Evolutionary conservation across 2,113 vertebrate species (phyloP).

Genomic region (Cyanistes caeruleus): DNA sequence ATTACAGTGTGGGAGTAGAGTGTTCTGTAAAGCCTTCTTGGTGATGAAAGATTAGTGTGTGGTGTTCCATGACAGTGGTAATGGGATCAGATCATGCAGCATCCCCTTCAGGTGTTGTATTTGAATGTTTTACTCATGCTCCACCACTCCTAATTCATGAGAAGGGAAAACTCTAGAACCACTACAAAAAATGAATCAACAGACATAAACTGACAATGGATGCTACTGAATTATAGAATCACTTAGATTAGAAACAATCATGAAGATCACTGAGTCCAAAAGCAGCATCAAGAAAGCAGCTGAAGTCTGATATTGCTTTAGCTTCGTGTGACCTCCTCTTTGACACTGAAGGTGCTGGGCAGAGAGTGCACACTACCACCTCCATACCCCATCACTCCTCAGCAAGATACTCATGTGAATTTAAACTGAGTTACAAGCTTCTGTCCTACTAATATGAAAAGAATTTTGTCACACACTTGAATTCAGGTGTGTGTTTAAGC

Average conservation of each 20-base stretch:
- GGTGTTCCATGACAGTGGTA: accelerated
- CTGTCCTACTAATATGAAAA: neutral
- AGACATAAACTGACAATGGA: neutral
- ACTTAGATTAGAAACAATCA: neutral
- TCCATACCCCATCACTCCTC: neutral
- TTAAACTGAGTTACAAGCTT: neutral
- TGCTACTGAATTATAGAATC: neutral
- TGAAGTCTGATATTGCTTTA: neutral
- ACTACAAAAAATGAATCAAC: neutral
- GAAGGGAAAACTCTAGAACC: neutral
- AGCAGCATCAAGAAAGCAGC: neutral
- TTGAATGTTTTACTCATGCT: neutral
- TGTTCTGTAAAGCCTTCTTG: neutral
- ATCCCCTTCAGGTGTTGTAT: neutral
- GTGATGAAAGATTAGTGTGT: neutral
- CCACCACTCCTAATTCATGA: neutral
- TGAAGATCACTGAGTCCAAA: neutral
- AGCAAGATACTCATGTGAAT: neutral
- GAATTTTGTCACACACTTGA: neutral
- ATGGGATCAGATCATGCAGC: neutral
- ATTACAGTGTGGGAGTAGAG: neutral
- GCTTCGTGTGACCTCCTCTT: neutral
- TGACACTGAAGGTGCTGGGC: neutral
- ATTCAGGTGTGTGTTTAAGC: neutral
- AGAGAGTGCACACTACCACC: neutral